A percentile compares a stretch with the other conserved stretches of the same genome.
Conservation (phyloP, 1,140 invertebrate species). For the Stenopsyche tienmushanensis region DNA sequence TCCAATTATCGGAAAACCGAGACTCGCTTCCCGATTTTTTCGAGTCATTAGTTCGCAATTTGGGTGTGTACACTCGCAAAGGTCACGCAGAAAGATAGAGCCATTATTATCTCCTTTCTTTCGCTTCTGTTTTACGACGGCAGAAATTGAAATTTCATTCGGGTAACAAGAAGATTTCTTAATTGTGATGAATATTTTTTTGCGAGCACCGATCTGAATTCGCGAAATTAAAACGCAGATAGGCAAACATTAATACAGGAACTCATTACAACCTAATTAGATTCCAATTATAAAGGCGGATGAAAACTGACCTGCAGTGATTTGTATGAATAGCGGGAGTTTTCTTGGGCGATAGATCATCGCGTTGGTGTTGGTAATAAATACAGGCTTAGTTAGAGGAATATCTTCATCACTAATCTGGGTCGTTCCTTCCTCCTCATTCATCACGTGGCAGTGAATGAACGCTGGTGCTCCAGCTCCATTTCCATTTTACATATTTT, state of each 20-base stretch:
- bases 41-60: slow-evolving; percentile 39
- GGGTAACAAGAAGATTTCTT: background rate
- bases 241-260: too few relatives aligned
- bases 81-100: slow-evolving; percentile 16
- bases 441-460: slow-evolving; percentile 8
- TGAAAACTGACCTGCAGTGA: too few relatives aligned
- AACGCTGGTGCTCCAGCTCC: background rate
- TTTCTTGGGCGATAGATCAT: too few relatives aligned
- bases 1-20: slow-evolving; percentile 38
- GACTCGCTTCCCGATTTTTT: slow-evolving; percentile 34
- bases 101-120: slow-evolving; percentile 9
- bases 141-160: background rate
- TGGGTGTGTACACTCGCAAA: slow-evolving; percentile 18
- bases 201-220: too few relatives aligned
- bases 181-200: too few relatives aligned
- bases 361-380: background rate
- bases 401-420: slow-evolving; percentile 6
- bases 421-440: background rate
- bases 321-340: too few relatives aligned
- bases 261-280: too few relatives aligned
- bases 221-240: too few relatives aligned
- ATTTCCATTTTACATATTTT: slow-evolving; percentile 20
- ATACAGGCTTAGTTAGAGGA: background rate
- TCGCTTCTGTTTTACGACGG: background rate
- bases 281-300: too few relatives aligned